Evolutionary conservation across 2,113 vertebrate species (phyloP), one percentile per base, ranked within the genome.

Genomic region (Ibidorhyncha struthersii): DNA sequence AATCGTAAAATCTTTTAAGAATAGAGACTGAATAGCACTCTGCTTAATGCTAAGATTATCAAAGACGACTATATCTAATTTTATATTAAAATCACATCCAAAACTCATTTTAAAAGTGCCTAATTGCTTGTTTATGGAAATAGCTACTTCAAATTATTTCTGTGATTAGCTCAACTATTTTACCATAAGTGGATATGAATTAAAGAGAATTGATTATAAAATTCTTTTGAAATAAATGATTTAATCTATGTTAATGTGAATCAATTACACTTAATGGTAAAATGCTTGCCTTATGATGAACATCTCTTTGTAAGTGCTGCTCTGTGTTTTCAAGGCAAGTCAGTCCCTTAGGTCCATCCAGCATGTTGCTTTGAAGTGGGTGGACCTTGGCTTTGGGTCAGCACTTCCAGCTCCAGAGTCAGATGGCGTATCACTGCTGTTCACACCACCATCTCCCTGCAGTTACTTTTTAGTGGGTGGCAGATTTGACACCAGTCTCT

Each of bases 61-160:
- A 77, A 29, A 61, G 43, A 91, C 90, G 53, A 21, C 30, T 65
- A 22, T 34, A 25, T 55, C 66, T 91, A 69, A 67, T 92, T 96
- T 93, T 66, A 65, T 83, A 93, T 72, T 82, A 90, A 93, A 93
- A 86, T 82, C 73, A 92, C 73, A 86, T 89, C 62, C 69, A 67
- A 82, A 92, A 41, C 43, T 83, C 15, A 65, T 94, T 93, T 89
- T 72, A 12, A 66, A 95, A 92, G 70, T 82, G 41, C 67, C 45
- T 96, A 82, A 94, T 91, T 85, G 18, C 73, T 91, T 94, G 89
- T 90, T 96, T 93, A 74, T 96, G 80, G 70, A 92, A 96, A 89
- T 79, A 92, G 63, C 86, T 95, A 59, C 82, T 97, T 93, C 88
- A 86, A 61, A 93, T 67, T 1, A 92, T 95, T 88, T 86, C 63